Percentiles rank a stretch among this genome's conserved stretches.
Conservation (phyloP, 2,797 vertebrate genomes). For the Petrocephalus schoutedeni region DNA sequence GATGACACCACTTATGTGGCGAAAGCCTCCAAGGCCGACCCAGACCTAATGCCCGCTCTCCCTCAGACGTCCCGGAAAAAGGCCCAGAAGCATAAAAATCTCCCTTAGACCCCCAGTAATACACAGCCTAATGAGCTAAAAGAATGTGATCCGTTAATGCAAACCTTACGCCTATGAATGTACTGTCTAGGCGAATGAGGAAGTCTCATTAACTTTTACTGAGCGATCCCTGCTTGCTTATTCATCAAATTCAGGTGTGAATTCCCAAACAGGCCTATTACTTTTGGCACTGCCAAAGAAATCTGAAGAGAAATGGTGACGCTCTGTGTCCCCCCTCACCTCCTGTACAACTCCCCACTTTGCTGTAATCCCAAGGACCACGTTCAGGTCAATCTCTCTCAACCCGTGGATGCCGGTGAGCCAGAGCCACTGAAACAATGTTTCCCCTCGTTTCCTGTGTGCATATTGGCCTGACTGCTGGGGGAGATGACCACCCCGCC, state of each 20-base stretch:
- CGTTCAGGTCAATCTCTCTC: background rate
- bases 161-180: background rate
- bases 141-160: background rate
- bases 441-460: background rate
- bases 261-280: background rate
- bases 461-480: background rate
- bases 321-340: background rate
- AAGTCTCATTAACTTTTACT: background rate
- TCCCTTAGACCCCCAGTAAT: background rate
- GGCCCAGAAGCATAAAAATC: background rate
- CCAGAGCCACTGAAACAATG: background rate
- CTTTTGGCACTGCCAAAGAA: background rate
- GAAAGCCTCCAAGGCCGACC: background rate
- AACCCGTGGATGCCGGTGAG: background rate
- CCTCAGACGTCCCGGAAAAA: background rate
- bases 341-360: background rate
- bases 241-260: background rate
- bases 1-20: background rate
- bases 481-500: background rate
- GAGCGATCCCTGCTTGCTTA: background rate
- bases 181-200: background rate
- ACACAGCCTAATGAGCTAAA: background rate
- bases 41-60: background rate
- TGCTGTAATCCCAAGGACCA: background rate
- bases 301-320: background rate